phyloP scores from a whole-genome alignment of 2,113 vertebrate genomes.

The Chroicocephalus ridibundus region DNA sequence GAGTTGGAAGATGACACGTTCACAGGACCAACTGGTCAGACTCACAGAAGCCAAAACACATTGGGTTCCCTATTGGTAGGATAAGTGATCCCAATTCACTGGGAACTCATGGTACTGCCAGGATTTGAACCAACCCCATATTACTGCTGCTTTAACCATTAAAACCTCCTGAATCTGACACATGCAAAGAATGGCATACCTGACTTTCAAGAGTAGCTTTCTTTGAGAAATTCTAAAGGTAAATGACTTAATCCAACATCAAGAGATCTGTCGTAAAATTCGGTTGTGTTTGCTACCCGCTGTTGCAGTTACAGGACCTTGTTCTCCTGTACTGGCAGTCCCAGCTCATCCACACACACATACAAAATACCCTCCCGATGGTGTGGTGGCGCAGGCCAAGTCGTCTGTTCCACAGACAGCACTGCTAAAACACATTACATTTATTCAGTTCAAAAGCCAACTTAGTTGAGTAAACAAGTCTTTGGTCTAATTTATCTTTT shows the following conservation, averaged over 20 bases:
- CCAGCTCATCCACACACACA: background rate
- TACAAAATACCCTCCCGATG: too few relatives aligned
- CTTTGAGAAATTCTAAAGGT: background rate
- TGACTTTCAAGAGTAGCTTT: background rate
- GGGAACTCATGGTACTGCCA: background rate
- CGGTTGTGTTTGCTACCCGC: background rate
- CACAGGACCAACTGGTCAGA: slow-evolving; percentile 27
- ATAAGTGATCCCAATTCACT: background rate
- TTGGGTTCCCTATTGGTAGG: background rate
- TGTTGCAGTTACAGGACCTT: background rate
- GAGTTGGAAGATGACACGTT: background rate
- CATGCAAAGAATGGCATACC: background rate
- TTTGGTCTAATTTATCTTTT: background rate
- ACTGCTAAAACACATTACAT: background rate
- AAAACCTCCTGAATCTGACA: background rate
- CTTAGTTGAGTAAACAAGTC: background rate
- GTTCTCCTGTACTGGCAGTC: background rate
- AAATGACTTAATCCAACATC: background rate
- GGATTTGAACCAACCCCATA: background rate
- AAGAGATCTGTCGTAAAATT: background rate
- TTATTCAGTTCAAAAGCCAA: background rate
- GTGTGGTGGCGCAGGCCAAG: background rate
- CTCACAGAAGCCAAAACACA: background rate
- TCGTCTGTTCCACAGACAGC: background rate
- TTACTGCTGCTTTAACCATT: background rate